Conservation (phyloP, 1,140 invertebrate genomes). For the Apis mellifera region Amel_HAv3.1 CM009945.2:6071001-6071500, state of each 20-base stretch:
- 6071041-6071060: constrained; percentile 8
- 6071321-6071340: constrained; percentile 39
- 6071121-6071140: neutral
- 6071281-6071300: constrained; percentile 7
- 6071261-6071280: neutral
- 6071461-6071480: too few relatives aligned
- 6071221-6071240: neutral
- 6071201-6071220: neutral
- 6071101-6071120: neutral
- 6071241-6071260: constrained; percentile 6
- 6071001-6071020: constrained; percentile 1
- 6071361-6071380: neutral
- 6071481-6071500: too few relatives aligned
- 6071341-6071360: constrained; percentile 8
- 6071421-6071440: too few relatives aligned
- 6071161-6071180: neutral
- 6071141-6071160: neutral
- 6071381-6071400: neutral
- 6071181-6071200: neutral
- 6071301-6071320: neutral
- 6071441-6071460: too few relatives aligned
- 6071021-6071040: neutral
- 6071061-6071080: neutral
- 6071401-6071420: neutral
- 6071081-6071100: constrained; percentile 6